Evolutionary conservation across 2,797 vertebrate genomes (phyloP), one percentile per base, ranked within the genome.

Genomic region (Luscinia luscinia): DNA sequence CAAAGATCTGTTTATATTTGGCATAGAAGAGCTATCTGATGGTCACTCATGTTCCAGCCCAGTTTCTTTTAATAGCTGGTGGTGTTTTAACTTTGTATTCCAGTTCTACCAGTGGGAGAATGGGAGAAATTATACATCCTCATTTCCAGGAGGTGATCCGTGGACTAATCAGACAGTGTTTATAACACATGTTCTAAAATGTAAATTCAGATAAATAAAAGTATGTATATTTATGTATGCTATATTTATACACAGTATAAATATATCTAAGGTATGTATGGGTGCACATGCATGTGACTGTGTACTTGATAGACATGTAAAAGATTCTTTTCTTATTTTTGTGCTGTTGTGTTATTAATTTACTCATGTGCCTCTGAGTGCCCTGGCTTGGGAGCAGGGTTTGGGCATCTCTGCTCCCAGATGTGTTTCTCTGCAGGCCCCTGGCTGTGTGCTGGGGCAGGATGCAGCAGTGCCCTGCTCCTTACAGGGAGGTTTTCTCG

Each of bases 31-130:
- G 28, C 79, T 96, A 86, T 84, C 80, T 94, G 70, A 77, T 70
- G 93, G 85, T 87, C 67, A 48, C 16, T 43, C 36, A 30, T 22
- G 80, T 90, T 89, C 74, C 78, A 94, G 41, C 34, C 45, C 57
- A 13, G 48, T 78, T 91, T 91, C 93, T 88, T 97, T 93, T 74
- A 89, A 86, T 91, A 94, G 74, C 72, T 82, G 49, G 9, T 93
- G 86, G 8, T 87, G 70, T 68, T 89, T 89, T 82, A 89, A 34
- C 61, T 74, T 67, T 84, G 63, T 94, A n/a, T 94, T 94, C 93
- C 80, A 94, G 74, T 91, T 91, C 70, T 62, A 23, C 70, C 61
- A 73, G 46, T 79, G 61, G 74, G 80, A 84, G 77, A 94, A 82
- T 58, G 74, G 61, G 91, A 93, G 91, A 87, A 94, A 68, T 94